Conservation (phyloP, 1,140 invertebrate genomes). For the Drosophila neocordata region DNA sequence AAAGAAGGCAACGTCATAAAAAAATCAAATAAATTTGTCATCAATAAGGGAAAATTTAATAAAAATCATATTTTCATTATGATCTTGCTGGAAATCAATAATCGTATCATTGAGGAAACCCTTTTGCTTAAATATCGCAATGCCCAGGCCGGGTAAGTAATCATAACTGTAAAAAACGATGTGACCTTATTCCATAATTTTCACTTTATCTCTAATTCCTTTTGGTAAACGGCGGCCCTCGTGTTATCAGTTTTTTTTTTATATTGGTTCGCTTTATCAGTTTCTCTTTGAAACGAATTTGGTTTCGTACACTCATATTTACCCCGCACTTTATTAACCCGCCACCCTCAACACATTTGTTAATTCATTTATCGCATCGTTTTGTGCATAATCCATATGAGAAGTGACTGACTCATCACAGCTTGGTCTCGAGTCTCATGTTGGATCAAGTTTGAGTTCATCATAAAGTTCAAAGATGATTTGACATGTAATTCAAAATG, state of each 20-base stretch:
- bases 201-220: slow-evolving; percentile 48
- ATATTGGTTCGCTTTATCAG: slow-evolving; percentile 1
- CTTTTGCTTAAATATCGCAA: slow-evolving; percentile 97
- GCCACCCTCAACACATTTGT: slow-evolving; percentile 30
- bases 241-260: slow-evolving; percentile 51
- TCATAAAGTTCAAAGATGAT: not conserved
- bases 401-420: slow-evolving; percentile 55
- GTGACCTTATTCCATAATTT: slow-evolving; percentile 53
- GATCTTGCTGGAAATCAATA: slow-evolving; percentile 99
- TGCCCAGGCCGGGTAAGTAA: slow-evolving; percentile 95
- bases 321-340: not conserved
- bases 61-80: slow-evolving; percentile 84
- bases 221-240: slow-evolving; percentile 2
- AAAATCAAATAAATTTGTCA: slow-evolving; percentile 58
- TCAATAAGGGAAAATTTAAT: slow-evolving; percentile 37
- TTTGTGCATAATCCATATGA: slow-evolving; percentile 41
- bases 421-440: not conserved
- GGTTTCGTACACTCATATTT: slow-evolving; percentile 2
- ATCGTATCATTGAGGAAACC: slow-evolving; percentile 98
- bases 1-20: slow-evolving; percentile 72
- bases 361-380: slow-evolving; percentile 76
- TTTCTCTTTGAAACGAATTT: not conserved
- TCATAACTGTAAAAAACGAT: slow-evolving; percentile 27
- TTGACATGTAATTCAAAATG: not conserved
- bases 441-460: not conserved